Conservation (phyloP, 2,113 vertebrate genomes). For the Cephalopterus ornatus region DNA sequence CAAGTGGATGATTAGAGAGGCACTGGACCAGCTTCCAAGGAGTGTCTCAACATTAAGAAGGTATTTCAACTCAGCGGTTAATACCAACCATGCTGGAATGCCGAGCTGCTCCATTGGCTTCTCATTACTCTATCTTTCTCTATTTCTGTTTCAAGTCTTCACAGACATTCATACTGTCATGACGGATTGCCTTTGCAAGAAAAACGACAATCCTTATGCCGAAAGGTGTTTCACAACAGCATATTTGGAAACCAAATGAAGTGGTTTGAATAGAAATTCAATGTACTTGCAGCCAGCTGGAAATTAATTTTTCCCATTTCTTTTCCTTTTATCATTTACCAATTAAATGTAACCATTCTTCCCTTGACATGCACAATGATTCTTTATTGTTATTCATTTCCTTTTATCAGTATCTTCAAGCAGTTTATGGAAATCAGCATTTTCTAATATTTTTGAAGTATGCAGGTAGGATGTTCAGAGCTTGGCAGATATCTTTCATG, state of each 20-base stretch:
- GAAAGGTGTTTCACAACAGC: constrained; percentile 2
- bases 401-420: neutral
- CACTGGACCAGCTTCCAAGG: neutral
- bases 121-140: neutral
- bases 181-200: neutral
- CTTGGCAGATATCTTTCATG: neutral
- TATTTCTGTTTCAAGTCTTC: neutral
- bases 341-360: neutral
- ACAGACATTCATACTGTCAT: neutral
- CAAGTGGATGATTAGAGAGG: neutral
- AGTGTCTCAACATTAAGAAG: neutral
- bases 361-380: neutral
- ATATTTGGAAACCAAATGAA: neutral
- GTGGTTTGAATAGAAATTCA: neutral
- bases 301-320: neutral
- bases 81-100: neutral
- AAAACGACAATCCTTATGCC: neutral
- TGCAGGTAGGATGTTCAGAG: neutral
- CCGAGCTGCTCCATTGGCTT: neutral
- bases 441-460: neutral
- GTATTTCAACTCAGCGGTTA: neutral
- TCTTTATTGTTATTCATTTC: neutral
- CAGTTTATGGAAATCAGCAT: neutral
- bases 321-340: neutral
- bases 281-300: neutral